Evolutionary conservation across 2,113 vertebrate genomes (phyloP).

Genomic region (Nyctereutes procyonoides): DNA sequence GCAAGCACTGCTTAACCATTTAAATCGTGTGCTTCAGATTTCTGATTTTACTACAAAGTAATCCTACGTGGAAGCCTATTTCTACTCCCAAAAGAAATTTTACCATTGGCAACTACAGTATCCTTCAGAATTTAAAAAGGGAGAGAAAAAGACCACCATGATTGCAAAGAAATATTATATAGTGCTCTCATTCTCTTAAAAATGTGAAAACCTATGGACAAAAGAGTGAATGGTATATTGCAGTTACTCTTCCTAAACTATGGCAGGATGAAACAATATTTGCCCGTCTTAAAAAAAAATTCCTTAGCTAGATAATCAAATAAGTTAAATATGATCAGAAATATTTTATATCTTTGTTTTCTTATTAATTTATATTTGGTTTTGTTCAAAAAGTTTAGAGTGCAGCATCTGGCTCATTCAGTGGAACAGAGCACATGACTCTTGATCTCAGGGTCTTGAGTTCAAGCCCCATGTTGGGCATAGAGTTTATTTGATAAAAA

Average conservation of each 20-base stretch:
- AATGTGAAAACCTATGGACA: constrained; percentile 29
- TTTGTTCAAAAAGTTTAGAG: constrained; percentile 6
- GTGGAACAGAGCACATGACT: background rate
- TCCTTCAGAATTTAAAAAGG: constrained; percentile 42
- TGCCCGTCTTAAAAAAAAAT: background rate
- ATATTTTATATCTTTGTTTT: background rate
- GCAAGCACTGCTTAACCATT: constrained; percentile 79
- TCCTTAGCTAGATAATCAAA: constrained; percentile 23
- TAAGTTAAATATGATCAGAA: constrained; percentile 33
- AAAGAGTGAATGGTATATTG: background rate
- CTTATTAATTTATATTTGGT: background rate
- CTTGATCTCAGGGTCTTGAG: background rate
- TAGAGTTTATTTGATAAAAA: background rate
- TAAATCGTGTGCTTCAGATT: constrained; percentile 70
- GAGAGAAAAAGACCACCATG: constrained; percentile 56
- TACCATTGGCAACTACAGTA: constrained; percentile 19
- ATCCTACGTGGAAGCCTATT: background rate
- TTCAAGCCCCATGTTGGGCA: background rate
- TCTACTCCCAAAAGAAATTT: constrained; percentile 58
- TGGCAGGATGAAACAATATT: background rate
- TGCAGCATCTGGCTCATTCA: background rate
- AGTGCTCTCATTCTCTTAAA: background rate
- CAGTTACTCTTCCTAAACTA: constrained; percentile 7
- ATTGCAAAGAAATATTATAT: background rate
- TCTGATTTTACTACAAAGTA: constrained; percentile 33